A percentile compares a stretch with the other conserved stretches of the same genome.
phyloP scores from a whole-genome alignment of 2,797 vertebrate species.

The Malurus splendens region DNA sequence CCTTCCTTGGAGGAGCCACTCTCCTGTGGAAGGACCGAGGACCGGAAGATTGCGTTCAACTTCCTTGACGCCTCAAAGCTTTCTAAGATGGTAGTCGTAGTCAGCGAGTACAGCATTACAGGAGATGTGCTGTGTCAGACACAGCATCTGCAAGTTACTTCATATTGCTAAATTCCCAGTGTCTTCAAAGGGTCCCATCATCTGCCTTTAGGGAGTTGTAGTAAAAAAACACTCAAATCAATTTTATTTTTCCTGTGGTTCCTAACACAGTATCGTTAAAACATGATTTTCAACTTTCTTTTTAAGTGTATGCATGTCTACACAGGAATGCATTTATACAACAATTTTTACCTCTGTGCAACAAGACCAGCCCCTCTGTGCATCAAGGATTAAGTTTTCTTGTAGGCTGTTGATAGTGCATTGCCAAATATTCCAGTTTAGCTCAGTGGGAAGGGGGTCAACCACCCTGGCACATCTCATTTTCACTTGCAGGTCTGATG shows the following conservation, averaged over 20 bases:
- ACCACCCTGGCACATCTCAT: neutral
- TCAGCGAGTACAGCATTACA: neutral
- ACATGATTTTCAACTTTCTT: neutral
- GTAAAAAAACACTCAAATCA: neutral
- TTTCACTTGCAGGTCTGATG: neutral
- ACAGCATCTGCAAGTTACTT: neutral
- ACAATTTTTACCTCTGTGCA: neutral
- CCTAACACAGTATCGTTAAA: neutral
- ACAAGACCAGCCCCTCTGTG: neutral
- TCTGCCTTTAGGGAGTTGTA: neutral
- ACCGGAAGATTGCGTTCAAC: neutral
- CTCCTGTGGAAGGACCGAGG: neutral
- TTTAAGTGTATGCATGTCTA: neutral
- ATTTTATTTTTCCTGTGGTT: neutral
- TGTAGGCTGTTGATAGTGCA: rapidly evolving
- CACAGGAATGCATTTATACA: neutral
- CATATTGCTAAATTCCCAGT: neutral
- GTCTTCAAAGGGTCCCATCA: neutral
- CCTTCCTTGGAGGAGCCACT: neutral
- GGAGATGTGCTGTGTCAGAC: neutral
- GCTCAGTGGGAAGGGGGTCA: neutral
- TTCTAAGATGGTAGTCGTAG: conserved; percentile 14
- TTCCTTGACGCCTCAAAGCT: neutral
- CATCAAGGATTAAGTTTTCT: neutral
- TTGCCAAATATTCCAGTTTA: neutral